A percentile compares a stretch with the other conserved stretches of the same genome.
Conservation (phyloP, 2,888 invertebrate genomes). For the Luperina nickerlii region DNA sequence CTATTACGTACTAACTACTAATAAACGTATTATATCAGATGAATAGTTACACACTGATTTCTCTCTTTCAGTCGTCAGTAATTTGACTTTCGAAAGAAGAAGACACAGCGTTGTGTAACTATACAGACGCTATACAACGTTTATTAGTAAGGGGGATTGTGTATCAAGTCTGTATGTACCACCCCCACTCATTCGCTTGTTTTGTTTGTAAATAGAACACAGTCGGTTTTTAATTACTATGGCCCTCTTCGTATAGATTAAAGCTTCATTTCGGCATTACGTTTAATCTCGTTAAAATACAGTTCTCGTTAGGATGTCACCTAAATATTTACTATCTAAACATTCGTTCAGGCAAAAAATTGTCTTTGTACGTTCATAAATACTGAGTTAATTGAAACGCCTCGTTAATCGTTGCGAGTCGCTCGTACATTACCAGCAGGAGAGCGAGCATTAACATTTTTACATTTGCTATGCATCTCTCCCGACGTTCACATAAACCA, state of each 20-base stretch:
- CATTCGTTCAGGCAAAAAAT: conserved; percentile 36
- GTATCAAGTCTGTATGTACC: no score
- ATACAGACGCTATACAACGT: no score
- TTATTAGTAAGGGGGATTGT: no score
- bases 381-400: conserved; percentile 58
- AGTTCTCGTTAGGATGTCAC: conserved; percentile 17
- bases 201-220: conserved; percentile 41
- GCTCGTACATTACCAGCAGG: conserved; percentile 54
- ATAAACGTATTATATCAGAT: no score
- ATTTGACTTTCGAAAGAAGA: no score
- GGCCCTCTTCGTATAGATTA: conserved; percentile 34
- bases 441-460: conserved; percentile 57
- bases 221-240: conserved; percentile 52
- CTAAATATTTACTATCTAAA: conserved; percentile 37
- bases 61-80: no score
- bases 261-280: conserved; percentile 30
- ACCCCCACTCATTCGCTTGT: conserved; percentile 12
- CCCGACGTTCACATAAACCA: conserved; percentile 37
- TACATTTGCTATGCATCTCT: conserved; percentile 60
- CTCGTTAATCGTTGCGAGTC: conserved; percentile 52
- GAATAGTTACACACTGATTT: no score
- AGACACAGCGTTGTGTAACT: no score
- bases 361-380: conserved; percentile 53
- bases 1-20: background rate
- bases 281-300: conserved; percentile 43